Evolutionary conservation across 1,140 invertebrate species (phyloP), one percentile per base, ranked within the genome.

Genomic region (Lordiphosa collinella): DNA sequence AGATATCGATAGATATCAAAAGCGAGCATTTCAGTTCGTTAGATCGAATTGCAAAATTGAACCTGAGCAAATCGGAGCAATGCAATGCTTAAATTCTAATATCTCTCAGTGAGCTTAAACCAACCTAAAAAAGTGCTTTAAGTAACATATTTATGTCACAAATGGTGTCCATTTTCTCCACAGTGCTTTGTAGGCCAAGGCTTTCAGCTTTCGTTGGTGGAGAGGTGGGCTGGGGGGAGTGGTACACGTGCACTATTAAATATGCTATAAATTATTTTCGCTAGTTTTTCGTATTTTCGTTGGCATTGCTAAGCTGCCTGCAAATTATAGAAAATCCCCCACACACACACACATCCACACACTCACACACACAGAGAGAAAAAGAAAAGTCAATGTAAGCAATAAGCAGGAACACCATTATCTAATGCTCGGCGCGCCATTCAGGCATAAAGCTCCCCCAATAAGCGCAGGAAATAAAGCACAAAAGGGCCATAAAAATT

Each of bases 191-290:
- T 59, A 36, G 38, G 46, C 31, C 62, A 57, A 51, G 31, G 29
- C 29, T 52, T 32, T 18, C 11, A 31, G 41, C 3, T 54, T 29
- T n/a, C 25, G 2, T 29, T 22, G 1, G 16, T 4, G 16, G 3
- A 5, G 3, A 5, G 18, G 25, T 2, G 1, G 6, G 25, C 8
- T 1, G 25, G 25, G 25, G 25, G 25, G 5, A 7, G 7, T 29
- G 7, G 7, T 29, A 74, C 84, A 87, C 84, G 84, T 87, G 84
- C 78, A 63, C 84, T 68, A 80, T 87, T 87, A 87, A 65, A 87
- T 87, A 87, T 87, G 85, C 84, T 72, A 87, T 87, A 87, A 87
- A 87, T 87, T 87, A 87, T 87, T 82, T 82, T 73, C 64, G 56
- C 63, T 69, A 78, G 67, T 62, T 62, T 61, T 55, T 6, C 10